Percentiles rank a stretch among this genome's conserved stretches.
Conservation (phyloP, 2,888 invertebrate species). For the Frankliniella intonsa region DNA sequence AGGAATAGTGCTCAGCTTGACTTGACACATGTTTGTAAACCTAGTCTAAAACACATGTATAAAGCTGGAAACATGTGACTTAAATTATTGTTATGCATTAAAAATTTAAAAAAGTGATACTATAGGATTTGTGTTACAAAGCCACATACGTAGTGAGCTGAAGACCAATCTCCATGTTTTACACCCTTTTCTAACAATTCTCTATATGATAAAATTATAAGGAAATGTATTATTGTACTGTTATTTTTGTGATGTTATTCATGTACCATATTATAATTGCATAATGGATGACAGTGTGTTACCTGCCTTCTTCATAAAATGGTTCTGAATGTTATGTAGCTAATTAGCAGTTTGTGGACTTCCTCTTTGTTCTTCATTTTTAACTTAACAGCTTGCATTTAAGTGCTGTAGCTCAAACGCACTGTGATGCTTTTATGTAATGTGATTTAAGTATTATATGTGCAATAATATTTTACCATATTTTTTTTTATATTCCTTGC, state of each 20-base stretch:
- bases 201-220: constrained; percentile 6
- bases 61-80: background rate
- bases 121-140: background rate
- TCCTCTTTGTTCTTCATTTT: background rate
- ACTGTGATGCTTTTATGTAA: constrained; percentile 20
- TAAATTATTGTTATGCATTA: constrained; percentile 20
- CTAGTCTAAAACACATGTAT: constrained; percentile 1
- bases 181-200: background rate
- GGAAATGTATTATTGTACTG: constrained; percentile 25
- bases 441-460: constrained; percentile 2
- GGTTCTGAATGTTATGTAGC: background rate
- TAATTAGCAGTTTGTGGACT: background rate
- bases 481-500: background rate
- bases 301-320: background rate
- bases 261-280: constrained; percentile 5
- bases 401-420: background rate
- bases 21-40: background rate
- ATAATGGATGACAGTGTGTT: background rate
- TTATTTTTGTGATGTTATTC: constrained; percentile 23
- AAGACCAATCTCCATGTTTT: background rate
- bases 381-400: constrained; percentile 7
- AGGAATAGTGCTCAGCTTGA: background rate
- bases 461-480: background rate
- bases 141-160: background rate
- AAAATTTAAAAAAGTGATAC: constrained; percentile 17